phyloP scores from a whole-genome alignment of 2,888 invertebrate genomes.

The Pristionchus mayeri region DNA sequence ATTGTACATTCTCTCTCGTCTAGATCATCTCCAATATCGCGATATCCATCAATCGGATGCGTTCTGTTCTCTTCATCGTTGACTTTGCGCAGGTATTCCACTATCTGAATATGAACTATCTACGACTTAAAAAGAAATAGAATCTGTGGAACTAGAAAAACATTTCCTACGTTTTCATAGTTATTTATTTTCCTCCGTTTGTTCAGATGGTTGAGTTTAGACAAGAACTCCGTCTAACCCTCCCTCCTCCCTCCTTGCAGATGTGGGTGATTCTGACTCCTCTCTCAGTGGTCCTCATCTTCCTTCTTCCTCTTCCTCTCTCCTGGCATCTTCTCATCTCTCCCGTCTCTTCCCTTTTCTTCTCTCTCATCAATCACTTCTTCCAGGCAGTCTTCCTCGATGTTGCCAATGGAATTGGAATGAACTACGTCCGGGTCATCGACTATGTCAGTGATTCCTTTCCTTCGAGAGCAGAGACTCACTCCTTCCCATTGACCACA shows the following conservation, averaged over 20 bases:
- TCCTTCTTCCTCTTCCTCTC: conserved; percentile 28
- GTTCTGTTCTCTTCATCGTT: background rate
- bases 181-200: too few species aligned
- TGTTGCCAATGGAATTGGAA: conserved; percentile 42
- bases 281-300: conserved; percentile 4
- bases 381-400: background rate
- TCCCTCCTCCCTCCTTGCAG: background rate
- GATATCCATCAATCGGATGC: conserved; percentile 41
- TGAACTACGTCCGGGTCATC: conserved; percentile 23
- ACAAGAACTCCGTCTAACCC: too few species aligned
- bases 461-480: background rate
- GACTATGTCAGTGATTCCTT: conserved; percentile 20
- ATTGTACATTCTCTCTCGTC: background rate
- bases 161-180: too few species aligned
- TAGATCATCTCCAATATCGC: conserved; percentile 5
- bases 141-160: too few species aligned
- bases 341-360: background rate
- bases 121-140: too few species aligned
- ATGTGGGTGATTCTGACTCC: conserved; percentile 36
- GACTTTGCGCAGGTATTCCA: background rate
- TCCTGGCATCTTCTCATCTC: conserved; percentile 38
- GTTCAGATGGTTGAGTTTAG: too few species aligned
- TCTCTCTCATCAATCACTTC: background rate
- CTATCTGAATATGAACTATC: background rate
- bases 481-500: background rate